Conservation (phyloP, 2,888 invertebrate species). For the Malthinus flaveolus region DNA sequence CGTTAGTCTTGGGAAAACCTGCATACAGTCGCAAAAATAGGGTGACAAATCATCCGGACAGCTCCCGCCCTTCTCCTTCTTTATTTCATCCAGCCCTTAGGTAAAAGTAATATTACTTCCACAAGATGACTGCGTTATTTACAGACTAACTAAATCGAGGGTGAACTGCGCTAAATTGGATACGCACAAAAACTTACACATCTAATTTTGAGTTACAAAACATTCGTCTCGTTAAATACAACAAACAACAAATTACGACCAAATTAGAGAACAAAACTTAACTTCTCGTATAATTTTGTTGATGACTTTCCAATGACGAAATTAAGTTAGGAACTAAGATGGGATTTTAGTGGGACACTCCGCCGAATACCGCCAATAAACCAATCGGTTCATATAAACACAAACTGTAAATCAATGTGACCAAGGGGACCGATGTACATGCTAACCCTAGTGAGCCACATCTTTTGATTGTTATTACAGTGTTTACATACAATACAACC, state of each 20-base stretch:
- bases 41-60: constrained; percentile 53
- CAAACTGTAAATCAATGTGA: constrained; percentile 40
- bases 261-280: constrained; percentile 26
- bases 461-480: constrained; percentile 17
- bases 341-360: constrained; percentile 18
- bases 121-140: constrained; percentile 56
- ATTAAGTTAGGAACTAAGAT: constrained; percentile 30
- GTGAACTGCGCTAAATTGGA: constrained; percentile 53
- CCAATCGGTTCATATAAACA: constrained; percentile 38
- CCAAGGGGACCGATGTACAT: constrained; percentile 32
- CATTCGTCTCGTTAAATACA: constrained; percentile 20
- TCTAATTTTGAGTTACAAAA: constrained; percentile 25
- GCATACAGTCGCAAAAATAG: constrained; percentile 52
- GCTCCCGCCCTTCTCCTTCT: constrained; percentile 47
- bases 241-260: background rate
- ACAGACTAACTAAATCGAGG: constrained; percentile 53
- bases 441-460: constrained; percentile 17
- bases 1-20: constrained; percentile 41
- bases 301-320: constrained; percentile 31
- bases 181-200: constrained; percentile 32
- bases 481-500: constrained; percentile 20
- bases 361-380: constrained; percentile 25
- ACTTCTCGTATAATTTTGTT: constrained; percentile 38
- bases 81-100: constrained; percentile 51
- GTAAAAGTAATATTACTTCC: constrained; percentile 55